Percentiles rank a stretch among this genome's conserved stretches.
Evolutionary conservation across 2,113 vertebrate species (phyloP).

Genomic region (Crotalus tigris): DNA sequence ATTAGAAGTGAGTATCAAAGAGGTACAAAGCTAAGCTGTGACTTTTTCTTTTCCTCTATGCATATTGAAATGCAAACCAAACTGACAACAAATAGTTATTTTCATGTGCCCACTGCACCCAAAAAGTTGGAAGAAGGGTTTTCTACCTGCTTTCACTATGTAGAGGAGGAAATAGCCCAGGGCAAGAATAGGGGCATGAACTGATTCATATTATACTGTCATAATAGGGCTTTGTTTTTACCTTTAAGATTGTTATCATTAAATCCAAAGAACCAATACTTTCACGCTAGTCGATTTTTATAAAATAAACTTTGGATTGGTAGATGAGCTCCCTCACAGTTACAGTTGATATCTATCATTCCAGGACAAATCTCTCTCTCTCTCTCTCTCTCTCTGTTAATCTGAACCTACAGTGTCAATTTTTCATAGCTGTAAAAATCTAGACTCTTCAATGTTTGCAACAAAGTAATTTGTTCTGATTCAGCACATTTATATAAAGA

Average conservation of each 20-base stretch:
- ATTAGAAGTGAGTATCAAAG: not conserved
- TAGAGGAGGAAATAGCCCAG: not conserved
- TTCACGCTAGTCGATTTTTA: not conserved
- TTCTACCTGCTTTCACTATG: not conserved
- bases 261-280: not conserved
- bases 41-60: conserved; percentile 17
- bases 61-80: not conserved
- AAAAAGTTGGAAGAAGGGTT: not conserved
- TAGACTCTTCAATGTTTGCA: not conserved
- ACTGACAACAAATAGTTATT: not conserved
- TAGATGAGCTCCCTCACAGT: not conserved
- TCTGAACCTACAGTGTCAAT: not conserved
- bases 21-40: conserved; percentile 10
- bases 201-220: not conserved
- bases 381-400: not conserved
- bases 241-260: not conserved
- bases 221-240: not conserved
- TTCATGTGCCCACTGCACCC: not conserved
- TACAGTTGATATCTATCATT: not conserved
- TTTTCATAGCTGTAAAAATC: not conserved
- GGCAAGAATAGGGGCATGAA: not conserved
- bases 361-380: not conserved
- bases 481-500: not conserved
- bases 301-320: not conserved
- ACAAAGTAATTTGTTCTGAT: not conserved